Conservation (phyloP, 2,113 vertebrate species). For the Podarcis raffonei region DNA sequence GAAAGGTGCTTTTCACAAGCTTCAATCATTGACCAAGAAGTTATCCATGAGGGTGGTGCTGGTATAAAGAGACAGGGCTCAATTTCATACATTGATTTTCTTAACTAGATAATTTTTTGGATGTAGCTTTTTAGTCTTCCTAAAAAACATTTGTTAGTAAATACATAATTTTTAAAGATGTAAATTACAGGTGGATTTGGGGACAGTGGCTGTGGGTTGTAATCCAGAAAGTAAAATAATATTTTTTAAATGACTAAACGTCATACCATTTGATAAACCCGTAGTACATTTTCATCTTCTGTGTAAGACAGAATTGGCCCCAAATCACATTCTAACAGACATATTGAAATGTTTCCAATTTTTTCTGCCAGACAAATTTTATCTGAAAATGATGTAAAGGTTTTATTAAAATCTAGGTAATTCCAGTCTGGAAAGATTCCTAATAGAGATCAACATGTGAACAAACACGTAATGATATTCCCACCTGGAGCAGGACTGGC, state of each 20-base stretch:
- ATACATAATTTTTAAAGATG: background rate
- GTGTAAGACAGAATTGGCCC: conserved; percentile 7
- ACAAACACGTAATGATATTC: background rate
- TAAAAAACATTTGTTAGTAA: background rate
- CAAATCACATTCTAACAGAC: accelerated
- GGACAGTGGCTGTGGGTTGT: background rate
- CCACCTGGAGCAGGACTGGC: background rate
- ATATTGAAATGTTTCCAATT: conserved; percentile 60
- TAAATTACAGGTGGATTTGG: background rate
- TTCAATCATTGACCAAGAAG: too few species aligned
- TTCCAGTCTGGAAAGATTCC: conserved; percentile 66
- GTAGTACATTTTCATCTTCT: background rate
- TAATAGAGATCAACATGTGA: conserved; percentile 29
- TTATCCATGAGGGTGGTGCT: too few species aligned
- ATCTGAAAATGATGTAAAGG: conserved; percentile 49
- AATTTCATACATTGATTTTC: background rate
- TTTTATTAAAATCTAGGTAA: conserved; percentile 66
- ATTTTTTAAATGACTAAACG: background rate
- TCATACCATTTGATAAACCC: background rate
- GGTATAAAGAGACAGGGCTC: too few species aligned
- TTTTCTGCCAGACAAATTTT: conserved; percentile 53
- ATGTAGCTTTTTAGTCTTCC: background rate
- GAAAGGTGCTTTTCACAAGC: too few species aligned
- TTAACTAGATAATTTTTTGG: background rate
- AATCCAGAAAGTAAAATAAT: background rate